A percentile compares a stretch with the other conserved stretches of the same genome.
Evolutionary conservation across 2,113 vertebrate genomes (phyloP).

Genomic region (Antennarius striatus): DNA sequence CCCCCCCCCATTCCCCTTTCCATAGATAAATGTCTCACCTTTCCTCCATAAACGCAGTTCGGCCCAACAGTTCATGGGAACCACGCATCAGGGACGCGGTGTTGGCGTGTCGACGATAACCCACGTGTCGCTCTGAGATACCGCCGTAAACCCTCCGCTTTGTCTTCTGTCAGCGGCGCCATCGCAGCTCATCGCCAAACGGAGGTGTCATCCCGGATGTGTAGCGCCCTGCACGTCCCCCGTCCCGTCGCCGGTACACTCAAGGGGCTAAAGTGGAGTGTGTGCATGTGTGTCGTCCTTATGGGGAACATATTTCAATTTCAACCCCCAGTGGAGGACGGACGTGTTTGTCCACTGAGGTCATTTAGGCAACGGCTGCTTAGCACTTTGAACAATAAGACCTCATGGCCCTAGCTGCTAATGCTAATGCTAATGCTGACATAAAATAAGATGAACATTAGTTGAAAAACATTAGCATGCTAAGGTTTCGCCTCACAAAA

Average conservation of each 20-base stretch:
- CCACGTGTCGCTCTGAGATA: slow-evolving; percentile 81
- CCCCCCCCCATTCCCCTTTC: slow-evolving; percentile 14
- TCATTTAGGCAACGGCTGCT: slow-evolving; percentile 4
- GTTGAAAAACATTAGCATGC: too few species aligned
- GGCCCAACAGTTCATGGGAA: slow-evolving; percentile 81
- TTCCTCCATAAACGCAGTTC: slow-evolving; percentile 58
- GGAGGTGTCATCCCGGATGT: slow-evolving; percentile 58
- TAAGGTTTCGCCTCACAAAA: too few species aligned
- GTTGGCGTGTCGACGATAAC: slow-evolving; percentile 80
- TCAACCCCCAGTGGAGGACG: slow-evolving; percentile 6
- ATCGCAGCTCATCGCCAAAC: slow-evolving; percentile 55
- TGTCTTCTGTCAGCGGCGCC: slow-evolving; percentile 82
- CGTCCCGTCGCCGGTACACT: slow-evolving; percentile 41
- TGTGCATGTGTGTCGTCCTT: slow-evolving; percentile 30
- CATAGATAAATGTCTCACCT: slow-evolving; percentile 61
- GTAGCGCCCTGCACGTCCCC: slow-evolving; percentile 55
- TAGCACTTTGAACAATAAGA: too few species aligned
- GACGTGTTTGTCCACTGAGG: slow-evolving; percentile 18
- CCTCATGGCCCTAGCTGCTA: too few species aligned
- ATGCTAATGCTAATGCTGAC: too few species aligned
- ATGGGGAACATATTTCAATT: slow-evolving; percentile 10
- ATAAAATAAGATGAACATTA: too few species aligned
- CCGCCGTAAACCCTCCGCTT: slow-evolving; percentile 69
- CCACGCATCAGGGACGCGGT: slow-evolving; percentile 16
- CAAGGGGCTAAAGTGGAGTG: slow-evolving; percentile 46